Percentiles rank a stretch among this genome's conserved stretches.
These are phyloP conservation scores for Chouioia cunea DNA, from an alignment of 2,888 invertebrate species.

Conservation along the genomic window DNA sequence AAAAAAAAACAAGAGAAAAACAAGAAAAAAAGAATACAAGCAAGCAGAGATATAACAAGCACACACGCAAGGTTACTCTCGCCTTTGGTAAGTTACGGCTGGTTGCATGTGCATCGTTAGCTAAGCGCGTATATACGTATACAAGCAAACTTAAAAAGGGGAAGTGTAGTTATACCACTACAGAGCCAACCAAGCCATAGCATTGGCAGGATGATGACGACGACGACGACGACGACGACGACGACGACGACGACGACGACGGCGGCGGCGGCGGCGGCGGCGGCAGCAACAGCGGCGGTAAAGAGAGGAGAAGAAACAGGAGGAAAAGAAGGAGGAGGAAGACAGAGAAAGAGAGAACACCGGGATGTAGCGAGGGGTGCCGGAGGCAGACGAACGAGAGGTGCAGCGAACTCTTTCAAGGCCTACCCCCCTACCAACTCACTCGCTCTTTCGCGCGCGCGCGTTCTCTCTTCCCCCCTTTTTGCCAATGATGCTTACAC, in stretches of 20 bases:
- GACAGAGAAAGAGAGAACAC: constrained; percentile 41
- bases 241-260: constrained; percentile 2
- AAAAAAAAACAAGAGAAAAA: no score
- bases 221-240: no score
- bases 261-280: constrained; percentile 36
- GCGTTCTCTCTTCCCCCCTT: constrained; percentile 36
- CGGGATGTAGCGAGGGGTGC: constrained; percentile 48
- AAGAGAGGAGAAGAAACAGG: constrained; percentile 50
- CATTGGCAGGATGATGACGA: constrained; percentile 15
- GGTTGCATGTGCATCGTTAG: constrained; percentile 57
- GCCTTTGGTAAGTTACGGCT: constrained; percentile 48
- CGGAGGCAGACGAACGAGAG: constrained; percentile 62
- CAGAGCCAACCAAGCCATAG: not conserved
- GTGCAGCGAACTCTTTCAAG: constrained; percentile 69
- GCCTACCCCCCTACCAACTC: constrained; percentile 55
- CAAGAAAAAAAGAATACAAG: no score
- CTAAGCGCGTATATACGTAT: not conserved
- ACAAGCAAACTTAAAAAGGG: no score
- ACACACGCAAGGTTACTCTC: constrained; percentile 47
- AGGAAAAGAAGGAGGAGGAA: constrained; percentile 38
- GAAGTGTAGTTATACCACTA: not conserved
- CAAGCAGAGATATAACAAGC: constrained; percentile 42
- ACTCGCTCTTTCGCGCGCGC: constrained; percentile 44
- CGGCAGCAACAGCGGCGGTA: constrained; percentile 29
- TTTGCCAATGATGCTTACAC: constrained; percentile 36